A percentile compares a stretch with the other conserved stretches of the same genome.
phyloP scores from a whole-genome alignment of 2,888 invertebrate genomes.

The Drosophila quinaria region DNA sequence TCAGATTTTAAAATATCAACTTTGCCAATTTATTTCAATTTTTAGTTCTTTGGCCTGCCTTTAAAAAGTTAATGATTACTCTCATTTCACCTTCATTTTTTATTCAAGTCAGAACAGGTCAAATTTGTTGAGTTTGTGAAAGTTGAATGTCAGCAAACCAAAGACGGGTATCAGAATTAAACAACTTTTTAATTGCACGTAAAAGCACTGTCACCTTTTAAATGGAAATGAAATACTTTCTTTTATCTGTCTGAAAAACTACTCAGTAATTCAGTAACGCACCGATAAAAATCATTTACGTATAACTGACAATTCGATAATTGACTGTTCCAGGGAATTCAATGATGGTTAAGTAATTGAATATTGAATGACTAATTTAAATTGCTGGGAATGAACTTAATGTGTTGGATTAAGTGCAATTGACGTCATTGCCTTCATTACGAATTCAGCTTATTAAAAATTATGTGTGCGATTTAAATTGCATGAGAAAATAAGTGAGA shows the following conservation, averaged over 20 bases:
- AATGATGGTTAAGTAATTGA: conserved; percentile 7
- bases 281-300: not conserved
- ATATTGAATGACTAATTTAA: not conserved
- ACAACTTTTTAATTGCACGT: not conserved
- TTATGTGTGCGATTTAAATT: conserved; percentile 28
- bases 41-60: not conserved
- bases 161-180: not conserved
- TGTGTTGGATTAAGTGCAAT: not conserved
- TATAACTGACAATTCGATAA: not conserved
- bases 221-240: not conserved
- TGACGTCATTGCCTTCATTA: conserved; percentile 31
- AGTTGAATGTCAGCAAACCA: not conserved
- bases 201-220: not conserved
- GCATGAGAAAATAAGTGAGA: too few relatives aligned
- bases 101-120: not conserved
- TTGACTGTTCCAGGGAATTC: not conserved
- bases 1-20: not conserved
- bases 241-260: not conserved
- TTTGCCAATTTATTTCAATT: not conserved
- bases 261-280: not conserved
- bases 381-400: not conserved
- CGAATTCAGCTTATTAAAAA: not conserved
- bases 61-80: conserved; percentile 4
- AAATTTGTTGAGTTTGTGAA: not conserved
- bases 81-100: conserved; percentile 29